Conservation (phyloP, 2,888 invertebrate genomes). For the Agriopis marginaria region DNA sequence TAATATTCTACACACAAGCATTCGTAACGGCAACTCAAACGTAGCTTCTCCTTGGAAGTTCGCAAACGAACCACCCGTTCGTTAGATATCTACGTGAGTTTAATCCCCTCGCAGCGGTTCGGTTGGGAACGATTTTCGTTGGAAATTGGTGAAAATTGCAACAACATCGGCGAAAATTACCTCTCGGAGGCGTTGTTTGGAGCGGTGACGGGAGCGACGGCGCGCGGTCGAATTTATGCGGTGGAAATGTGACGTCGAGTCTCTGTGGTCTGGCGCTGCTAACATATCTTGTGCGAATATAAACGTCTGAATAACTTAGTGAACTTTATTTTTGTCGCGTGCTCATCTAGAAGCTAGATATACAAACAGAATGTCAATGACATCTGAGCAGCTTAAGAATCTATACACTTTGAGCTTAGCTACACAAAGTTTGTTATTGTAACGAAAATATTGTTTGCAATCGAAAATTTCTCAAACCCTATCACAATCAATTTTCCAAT, state of each 20-base stretch:
- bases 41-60: conserved; percentile 81
- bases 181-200: conserved; percentile 79
- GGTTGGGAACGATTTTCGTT: conserved; percentile 73
- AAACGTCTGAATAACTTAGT: conserved; percentile 35
- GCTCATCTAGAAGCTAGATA: background rate
- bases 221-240: conserved; percentile 69
- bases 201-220: conserved; percentile 52
- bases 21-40: conserved; percentile 83
- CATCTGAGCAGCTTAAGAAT: background rate
- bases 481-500: conserved; percentile 41
- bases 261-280: conserved; percentile 56
- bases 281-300: conserved; percentile 44
- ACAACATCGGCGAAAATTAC: conserved; percentile 83
- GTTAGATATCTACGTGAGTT: conserved; percentile 86
- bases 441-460: conserved; percentile 31
- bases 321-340: background rate
- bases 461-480: conserved; percentile 32
- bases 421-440: conserved; percentile 3
- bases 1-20: conserved; percentile 85
- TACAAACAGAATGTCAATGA: background rate
- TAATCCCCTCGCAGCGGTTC: conserved; percentile 78
- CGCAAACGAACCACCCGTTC: conserved; percentile 82
- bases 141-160: conserved; percentile 84
- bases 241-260: conserved; percentile 67
- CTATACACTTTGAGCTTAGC: background rate